phyloP scores from a whole-genome alignment of 37 sponge, comb jelly and placozoan species.

The Beroe ovata region DNA sequence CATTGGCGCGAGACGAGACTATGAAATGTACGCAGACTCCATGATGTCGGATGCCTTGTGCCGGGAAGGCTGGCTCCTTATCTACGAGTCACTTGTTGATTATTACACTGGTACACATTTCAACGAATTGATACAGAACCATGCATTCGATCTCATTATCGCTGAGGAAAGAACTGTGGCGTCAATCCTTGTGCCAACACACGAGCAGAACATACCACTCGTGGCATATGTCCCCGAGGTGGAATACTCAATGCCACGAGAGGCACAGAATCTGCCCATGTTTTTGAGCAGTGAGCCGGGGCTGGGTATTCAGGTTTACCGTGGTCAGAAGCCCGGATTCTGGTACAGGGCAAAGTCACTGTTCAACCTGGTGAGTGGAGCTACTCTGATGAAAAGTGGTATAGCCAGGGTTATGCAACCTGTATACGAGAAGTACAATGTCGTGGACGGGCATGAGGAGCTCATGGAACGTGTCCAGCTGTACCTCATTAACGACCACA shows the following conservation, averaged over 20 bases:
- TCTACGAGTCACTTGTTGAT: neutral
- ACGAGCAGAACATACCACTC: conserved; percentile 13
- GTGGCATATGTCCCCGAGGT: conserved; percentile 8
- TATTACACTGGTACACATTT: conserved; percentile 20
- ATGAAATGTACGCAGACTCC: conserved; percentile 20
- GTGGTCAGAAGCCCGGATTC: neutral
- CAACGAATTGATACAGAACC: neutral
- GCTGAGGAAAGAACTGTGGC: conserved; percentile 8
- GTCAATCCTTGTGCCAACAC: neutral
- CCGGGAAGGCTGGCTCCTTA: neutral
- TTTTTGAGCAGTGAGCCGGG: conserved; percentile 45
- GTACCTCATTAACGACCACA: conserved; percentile 21
- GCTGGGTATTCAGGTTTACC: neutral
- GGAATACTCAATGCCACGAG: neutral
- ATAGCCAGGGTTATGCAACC: neutral
- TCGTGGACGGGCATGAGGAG: neutral
- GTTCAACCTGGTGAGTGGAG: neutral
- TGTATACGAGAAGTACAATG: neutral
- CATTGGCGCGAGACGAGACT: neutral
- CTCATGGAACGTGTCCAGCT: conserved; percentile 24
- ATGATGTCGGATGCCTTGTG: neutral
- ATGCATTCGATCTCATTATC: conserved; percentile 15
- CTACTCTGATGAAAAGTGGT: neutral
- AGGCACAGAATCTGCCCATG: conserved; percentile 39
- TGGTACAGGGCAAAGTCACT: neutral